Evolutionary conservation across 2,113 vertebrate genomes (phyloP).

Genomic region (Tachysurus vachellii): DNA sequence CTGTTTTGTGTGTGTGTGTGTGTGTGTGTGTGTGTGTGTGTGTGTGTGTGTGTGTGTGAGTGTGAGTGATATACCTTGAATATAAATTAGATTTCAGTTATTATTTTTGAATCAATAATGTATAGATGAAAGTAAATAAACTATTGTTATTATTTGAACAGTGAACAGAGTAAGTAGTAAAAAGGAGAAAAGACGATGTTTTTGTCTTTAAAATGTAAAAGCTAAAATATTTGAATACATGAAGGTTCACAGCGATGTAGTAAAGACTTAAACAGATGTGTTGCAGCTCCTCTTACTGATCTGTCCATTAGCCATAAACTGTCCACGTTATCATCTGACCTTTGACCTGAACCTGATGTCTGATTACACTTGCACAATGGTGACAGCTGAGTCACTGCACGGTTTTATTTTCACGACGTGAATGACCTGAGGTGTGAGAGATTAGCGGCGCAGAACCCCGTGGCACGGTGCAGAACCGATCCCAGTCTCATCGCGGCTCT

Average conservation of each 20-base stretch:
- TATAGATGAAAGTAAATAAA: not conserved
- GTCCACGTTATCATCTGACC: not conserved
- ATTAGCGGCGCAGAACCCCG: slow-evolving; percentile 15
- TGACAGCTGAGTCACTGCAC: not conserved
- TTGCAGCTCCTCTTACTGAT: not conserved
- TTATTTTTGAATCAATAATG: not conserved
- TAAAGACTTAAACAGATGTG: not conserved
- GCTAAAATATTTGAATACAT: too few relatives aligned
- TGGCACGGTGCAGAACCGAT: not conserved
- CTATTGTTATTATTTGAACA: not conserved
- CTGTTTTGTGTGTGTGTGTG: not conserved
- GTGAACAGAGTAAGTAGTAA: not conserved
- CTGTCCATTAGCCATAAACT: not conserved
- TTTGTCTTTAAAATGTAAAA: not conserved
- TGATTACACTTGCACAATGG: not conserved
- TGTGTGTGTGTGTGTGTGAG: not conserved
- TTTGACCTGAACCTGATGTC: slow-evolving; percentile 3
- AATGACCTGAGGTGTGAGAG: not conserved
- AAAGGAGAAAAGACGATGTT: not conserved
- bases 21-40: not conserved
- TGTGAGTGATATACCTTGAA: not conserved
- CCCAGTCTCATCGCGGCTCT: slow-evolving; percentile 32
- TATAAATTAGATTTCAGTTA: not conserved
- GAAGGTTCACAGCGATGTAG: not conserved
- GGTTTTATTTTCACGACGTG: not conserved